Conservation (phyloP, 2,797 vertebrate species). For the Cygnus olor region DNA sequence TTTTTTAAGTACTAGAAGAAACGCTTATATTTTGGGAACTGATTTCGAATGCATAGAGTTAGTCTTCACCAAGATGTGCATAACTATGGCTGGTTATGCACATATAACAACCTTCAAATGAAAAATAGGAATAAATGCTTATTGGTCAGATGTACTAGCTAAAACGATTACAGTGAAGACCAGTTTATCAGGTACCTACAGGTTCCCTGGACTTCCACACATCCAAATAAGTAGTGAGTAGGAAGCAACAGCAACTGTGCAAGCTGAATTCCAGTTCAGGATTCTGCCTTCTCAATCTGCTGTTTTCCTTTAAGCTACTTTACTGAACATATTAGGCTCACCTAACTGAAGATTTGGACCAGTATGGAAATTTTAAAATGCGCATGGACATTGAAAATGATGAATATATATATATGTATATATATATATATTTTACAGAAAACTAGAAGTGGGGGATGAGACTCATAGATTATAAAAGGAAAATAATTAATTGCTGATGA, state of each 20-base stretch:
- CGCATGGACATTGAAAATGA: background rate
- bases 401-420: background rate
- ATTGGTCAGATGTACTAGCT: fast-evolving
- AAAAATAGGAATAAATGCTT: background rate
- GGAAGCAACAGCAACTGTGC: background rate
- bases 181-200: background rate
- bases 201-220: background rate
- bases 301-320: background rate
- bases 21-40: background rate
- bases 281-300: background rate
- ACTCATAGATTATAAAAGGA: background rate
- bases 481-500: background rate
- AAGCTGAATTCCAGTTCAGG: background rate
- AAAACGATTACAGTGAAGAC: background rate
- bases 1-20: background rate
- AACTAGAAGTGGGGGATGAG: background rate
- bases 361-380: background rate
- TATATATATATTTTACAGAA: background rate
- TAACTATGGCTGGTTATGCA: background rate
- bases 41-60: background rate
- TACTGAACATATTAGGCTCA: slow-evolving; percentile 18
- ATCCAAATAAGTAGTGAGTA: background rate
- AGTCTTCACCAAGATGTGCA: background rate
- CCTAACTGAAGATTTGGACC: slow-evolving; percentile 23
- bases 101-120: background rate